Base-by-base conservation (phyloP, 2,797 vertebrate species). In the Tauraco hartlaubi region DNA sequence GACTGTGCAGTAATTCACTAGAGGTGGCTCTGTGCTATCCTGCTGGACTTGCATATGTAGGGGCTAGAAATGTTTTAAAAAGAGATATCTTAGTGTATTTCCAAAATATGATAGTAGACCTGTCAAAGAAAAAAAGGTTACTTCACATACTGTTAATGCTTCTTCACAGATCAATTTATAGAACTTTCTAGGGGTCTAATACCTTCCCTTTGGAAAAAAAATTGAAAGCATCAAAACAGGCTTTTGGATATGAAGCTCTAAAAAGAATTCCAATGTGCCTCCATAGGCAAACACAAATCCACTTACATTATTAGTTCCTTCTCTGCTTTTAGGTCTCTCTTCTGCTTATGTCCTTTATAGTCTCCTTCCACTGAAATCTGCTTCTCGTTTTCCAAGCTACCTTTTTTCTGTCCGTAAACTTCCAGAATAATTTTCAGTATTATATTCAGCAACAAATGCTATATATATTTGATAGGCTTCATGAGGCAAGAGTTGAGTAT, bases 1-100 rank as follows among this genome's bases (percentile, higher is more conserved):
- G 56, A 98, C 96, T 7, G 98, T 98, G 74, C 98, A 98, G 97
- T 97, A 98, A 75, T 95, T 98, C 94, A 99, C 98, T 31, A 98
- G 88, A 37, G 97, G 97, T 64, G 93, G 90, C 74, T 98, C 97
- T 85, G 91, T 97, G 44, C 74, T 97, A 20, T n/a, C 92, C 6
- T 97, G 94, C 54, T 97, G 97, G 37, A 98, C 97, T n/a, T 98
- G 94, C 20, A 31, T 78, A 90, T 77, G 90, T 52, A 94, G 84
- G 26, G 96, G 96, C 98, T 98, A 81, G 84, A 97, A 91, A 95
- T 80, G 52, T 83, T 94, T 93, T 62, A 46, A 68, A 73, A 84
- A 92, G 37, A 71, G 22, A 25, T 37, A 48, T 20, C 19, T 91
- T 89, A 85, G 51, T 74, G 39, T 72, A 25, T 85, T 89, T 94